Evolutionary conservation across 2,888 invertebrate species (phyloP).

Genomic region (Ceramica pisi): DNA sequence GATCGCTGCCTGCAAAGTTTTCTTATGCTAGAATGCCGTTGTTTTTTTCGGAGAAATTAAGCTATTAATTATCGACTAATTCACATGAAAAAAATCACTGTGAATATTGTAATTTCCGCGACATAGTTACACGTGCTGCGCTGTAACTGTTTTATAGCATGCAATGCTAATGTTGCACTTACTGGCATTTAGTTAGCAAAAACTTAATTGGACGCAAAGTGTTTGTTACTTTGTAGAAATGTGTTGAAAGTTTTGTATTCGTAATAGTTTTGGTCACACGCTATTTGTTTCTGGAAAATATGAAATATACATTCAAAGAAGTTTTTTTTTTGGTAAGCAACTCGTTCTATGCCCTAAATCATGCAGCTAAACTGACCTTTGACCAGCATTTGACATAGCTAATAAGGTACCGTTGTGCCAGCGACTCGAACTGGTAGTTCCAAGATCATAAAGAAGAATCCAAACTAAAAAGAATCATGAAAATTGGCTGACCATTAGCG

Average conservation of each 20-base stretch:
- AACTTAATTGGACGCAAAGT: slow-evolving; percentile 29
- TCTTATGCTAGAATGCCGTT: not conserved
- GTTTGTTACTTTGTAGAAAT: slow-evolving; percentile 26
- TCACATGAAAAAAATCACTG: slow-evolving; percentile 4
- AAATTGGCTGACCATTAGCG: too few relatives aligned
- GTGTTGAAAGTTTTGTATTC: slow-evolving; percentile 36
- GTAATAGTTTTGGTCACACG: slow-evolving; percentile 30
- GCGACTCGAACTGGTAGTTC: too few relatives aligned
- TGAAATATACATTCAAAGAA: not conserved
- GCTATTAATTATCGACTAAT: not conserved
- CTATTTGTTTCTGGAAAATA: slow-evolving; percentile 18
- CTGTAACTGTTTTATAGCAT: slow-evolving; percentile 42
- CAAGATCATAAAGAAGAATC: too few relatives aligned
- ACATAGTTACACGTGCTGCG: slow-evolving; percentile 1
- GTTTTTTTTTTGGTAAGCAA: not conserved
- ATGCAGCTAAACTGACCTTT: not conserved
- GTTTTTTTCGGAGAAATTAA: not conserved
- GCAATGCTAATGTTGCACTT: slow-evolving; percentile 38
- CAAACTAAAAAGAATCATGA: too few relatives aligned
- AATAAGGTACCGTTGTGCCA: too few relatives aligned
- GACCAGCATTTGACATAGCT: too few relatives aligned
- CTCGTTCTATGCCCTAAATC: not conserved
- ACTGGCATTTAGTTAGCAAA: slow-evolving; percentile 25
- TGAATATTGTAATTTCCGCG: slow-evolving; percentile 14
- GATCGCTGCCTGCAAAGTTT: not conserved